Base-by-base conservation (phyloP, 2,888 invertebrate species). In the Ectemnius continuus region DNA sequence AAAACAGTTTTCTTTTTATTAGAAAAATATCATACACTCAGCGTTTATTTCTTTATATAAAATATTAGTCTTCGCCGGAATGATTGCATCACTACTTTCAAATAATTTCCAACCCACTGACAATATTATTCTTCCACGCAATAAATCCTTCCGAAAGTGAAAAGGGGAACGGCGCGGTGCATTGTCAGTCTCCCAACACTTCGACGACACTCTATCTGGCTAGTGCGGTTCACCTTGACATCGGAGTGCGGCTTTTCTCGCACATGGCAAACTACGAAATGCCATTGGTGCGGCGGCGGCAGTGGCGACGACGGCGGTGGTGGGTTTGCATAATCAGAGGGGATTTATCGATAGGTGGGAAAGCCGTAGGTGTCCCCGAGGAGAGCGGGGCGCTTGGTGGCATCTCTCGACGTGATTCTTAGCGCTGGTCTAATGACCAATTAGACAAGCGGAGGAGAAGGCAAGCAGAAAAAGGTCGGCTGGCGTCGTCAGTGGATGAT, bases 141-240 rank as follows among this genome's bases (percentile, higher is more conserved):
- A 14, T 16, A 63, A 58, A 62, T 60, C 48, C 59, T 63, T 47
- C 52, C 11, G 16, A 47, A 18, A 26, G 45, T 20, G 62, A 68
- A 68, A 68, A 36, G 36, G 8, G 11, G 18, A 47, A 64, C 45
- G 58, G 61, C 23, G 58, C 63, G 45, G 16, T 16, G 48, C 16
- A 36, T 59, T 47, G 46, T 16, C 48, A n/a, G 48, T 13, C 26
- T 26, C 28, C 13, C 13, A 36, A 16, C 5, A 16, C 36, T 16
- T 11, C 36, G 5, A 36, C 36, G 36, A 6, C 36, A 36, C 36
- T 36, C 36, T 36, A 36, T 36, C 36, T 36, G 36, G 36, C 36
- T 36, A 18, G 26, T 60, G 61, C 58, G 47, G 66, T 76, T 76
- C 63, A 75, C 75, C 75, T 76, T 75, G 76, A 76, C 75, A 75